Evolutionary conservation across 2,888 invertebrate genomes (phyloP).

Genomic region (Clanis bilineata): DNA sequence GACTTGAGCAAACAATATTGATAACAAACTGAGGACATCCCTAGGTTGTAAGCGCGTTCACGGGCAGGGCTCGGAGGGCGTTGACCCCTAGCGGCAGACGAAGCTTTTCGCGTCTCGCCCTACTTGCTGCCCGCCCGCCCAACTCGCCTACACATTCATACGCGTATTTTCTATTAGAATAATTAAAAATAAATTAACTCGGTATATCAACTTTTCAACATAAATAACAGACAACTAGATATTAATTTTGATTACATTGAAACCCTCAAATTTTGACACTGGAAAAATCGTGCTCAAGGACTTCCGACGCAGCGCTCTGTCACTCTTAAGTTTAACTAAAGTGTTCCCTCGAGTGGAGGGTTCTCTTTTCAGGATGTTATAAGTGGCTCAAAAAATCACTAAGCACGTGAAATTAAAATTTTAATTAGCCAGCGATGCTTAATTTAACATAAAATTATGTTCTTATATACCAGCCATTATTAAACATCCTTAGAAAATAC

Average conservation of each 20-base stretch:
- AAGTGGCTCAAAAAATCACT: neutral
- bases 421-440: neutral
- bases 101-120: conserved; percentile 76
- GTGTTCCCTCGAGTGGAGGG: conserved; percentile 24
- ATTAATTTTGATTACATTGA: conserved; percentile 28
- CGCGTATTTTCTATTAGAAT: neutral
- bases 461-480: neutral
- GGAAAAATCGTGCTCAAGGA: conserved; percentile 49
- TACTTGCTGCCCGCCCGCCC: conserved; percentile 72
- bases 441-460: neutral
- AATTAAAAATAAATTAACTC: neutral
- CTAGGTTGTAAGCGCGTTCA: conserved; percentile 60
- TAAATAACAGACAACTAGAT: no score
- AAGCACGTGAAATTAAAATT: neutral
- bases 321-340: conserved; percentile 6
- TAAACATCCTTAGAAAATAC: no score
- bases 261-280: neutral
- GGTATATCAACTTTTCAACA: neutral
- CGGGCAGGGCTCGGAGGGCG: conserved; percentile 75
- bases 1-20: conserved; percentile 43
- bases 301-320: conserved; percentile 16
- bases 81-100: conserved; percentile 72
- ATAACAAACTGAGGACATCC: conserved; percentile 66
- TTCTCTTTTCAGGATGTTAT: conserved; percentile 22
- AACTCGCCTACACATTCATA: conserved; percentile 38